Conservation (phyloP, 1,140 invertebrate species). For the Parapsyche elsis region DNA sequence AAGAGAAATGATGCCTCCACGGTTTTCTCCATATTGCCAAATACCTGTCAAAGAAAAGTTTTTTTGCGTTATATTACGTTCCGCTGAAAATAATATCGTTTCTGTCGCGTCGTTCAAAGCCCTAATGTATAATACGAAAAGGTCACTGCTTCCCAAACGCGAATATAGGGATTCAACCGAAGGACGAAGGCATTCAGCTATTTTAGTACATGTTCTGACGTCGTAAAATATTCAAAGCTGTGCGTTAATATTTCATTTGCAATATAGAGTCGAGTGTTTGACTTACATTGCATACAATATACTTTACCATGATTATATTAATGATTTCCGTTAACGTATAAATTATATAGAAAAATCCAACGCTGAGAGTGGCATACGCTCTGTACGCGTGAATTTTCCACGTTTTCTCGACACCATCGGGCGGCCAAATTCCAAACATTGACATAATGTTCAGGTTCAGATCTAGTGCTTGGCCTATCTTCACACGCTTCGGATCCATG, state of each 20-base stretch:
- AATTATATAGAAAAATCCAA: slow-evolving; percentile 43
- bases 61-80: neutral
- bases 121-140: slow-evolving; percentile 8
- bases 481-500: neutral
- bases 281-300: too few relatives aligned
- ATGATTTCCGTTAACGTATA: slow-evolving; percentile 53
- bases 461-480: slow-evolving; percentile 6
- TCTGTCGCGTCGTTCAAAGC: neutral
- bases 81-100: neutral
- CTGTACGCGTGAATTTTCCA: slow-evolving; percentile 32
- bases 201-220: neutral
- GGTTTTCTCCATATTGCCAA: slow-evolving; percentile 52
- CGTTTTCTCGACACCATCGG: slow-evolving; percentile 19
- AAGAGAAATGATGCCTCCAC: slow-evolving; percentile 54
- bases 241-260: too few relatives aligned
- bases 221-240: too few relatives aligned
- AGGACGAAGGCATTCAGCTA: slow-evolving; percentile 10
- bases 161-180: neutral
- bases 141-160: slow-evolving; percentile 19
- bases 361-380: slow-evolving; percentile 26
- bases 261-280: too few relatives aligned
- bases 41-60: slow-evolving; percentile 36
- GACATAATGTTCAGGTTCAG: slow-evolving; percentile 41
- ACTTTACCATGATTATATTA: slow-evolving; percentile 46
- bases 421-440: slow-evolving; percentile 36